Evolutionary conservation across 2,888 invertebrate genomes (phyloP), one percentile per base, ranked within the genome.

Genomic region (Matsumyia berberina): DNA sequence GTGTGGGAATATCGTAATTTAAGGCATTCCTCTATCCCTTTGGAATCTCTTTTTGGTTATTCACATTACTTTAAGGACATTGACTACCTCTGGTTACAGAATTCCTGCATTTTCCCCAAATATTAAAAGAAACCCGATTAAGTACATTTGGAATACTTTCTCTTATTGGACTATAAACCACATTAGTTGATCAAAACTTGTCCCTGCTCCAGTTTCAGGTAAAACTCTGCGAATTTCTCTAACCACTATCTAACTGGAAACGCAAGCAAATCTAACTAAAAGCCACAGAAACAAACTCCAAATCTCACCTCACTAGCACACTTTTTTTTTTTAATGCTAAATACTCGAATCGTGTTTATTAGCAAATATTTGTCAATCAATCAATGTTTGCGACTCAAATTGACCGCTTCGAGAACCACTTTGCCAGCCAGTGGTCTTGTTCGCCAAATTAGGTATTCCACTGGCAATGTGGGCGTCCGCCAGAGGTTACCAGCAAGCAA

Each of bases 381-480:
- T 55, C 44, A 67, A 46, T 57, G 12, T 46, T 42, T 42, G 42
- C 11, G n/a, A 15, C 46, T 55, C 58, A 51, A 60, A 67, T 66
- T 53, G 66, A 55, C 70, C 70, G 58, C 62, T 51, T 9, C 58
- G 39, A 51, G 12, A 70, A 70, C 72, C 78, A 67, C 60, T 78
- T 67, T 29, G 29, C 66, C 24, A 12, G 35, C 24, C 42, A 60
- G 35, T 78, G 53, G 72, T 67, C 78, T 67, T 66, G 77, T 73
- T 69, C 57, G 37, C 74, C 80, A 74, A 80, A 85, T 80, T 66
- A 85, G 80, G 74, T 58, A 66, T 80, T 74, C 80, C 62, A 64
- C 37, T 17, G 31, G 7, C 17, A 31, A 80, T 51, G 85, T 85
- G 73, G 80, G 85, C 58, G 85, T 66, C 80, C 53, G 39, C 46